Percentiles rank a stretch among this genome's conserved stretches.
Evolutionary conservation across 2,888 invertebrate species (phyloP).

Genomic region (Drosophila quinaria): DNA sequence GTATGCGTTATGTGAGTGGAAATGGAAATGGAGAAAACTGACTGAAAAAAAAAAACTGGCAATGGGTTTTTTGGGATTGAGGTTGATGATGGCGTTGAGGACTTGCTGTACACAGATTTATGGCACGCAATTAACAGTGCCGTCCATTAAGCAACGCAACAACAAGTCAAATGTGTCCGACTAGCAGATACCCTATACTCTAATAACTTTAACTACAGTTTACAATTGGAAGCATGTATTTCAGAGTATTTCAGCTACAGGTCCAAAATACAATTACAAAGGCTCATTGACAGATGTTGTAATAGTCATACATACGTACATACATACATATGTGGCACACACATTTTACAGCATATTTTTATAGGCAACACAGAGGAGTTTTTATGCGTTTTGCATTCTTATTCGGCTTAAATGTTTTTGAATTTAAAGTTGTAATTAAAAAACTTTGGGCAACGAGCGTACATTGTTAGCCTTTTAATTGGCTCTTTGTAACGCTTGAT

Average conservation of each 20-base stretch:
- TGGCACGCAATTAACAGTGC: slow-evolving; percentile 74
- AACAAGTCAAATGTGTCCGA: background rate
- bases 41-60: slow-evolving; percentile 9
- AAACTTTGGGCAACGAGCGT: slow-evolving; percentile 58
- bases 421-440: slow-evolving; percentile 79
- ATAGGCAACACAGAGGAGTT: slow-evolving; percentile 71
- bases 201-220: background rate
- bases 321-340: background rate
- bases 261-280: slow-evolving; percentile 26
- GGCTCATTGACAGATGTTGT: slow-evolving; percentile 40
- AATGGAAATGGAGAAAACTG: slow-evolving; percentile 30
- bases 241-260: slow-evolving; percentile 23
- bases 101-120: slow-evolving; percentile 70
- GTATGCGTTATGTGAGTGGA: slow-evolving; percentile 39
- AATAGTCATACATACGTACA: slow-evolving; percentile 22
- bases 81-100: slow-evolving; percentile 37
- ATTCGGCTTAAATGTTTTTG: slow-evolving; percentile 68
- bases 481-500: slow-evolving; percentile 68
- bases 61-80: slow-evolving; percentile 41
- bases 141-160: slow-evolving; percentile 62
- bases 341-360: slow-evolving; percentile 70
- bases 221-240: background rate
- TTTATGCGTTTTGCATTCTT: slow-evolving; percentile 69
- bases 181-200: slow-evolving; percentile 12
- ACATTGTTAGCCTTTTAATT: slow-evolving; percentile 78